These are phyloP conservation scores for Fundulus diaphanus DNA, from an alignment of 2,797 vertebrate species.

Conservation along the genomic window DNA sequence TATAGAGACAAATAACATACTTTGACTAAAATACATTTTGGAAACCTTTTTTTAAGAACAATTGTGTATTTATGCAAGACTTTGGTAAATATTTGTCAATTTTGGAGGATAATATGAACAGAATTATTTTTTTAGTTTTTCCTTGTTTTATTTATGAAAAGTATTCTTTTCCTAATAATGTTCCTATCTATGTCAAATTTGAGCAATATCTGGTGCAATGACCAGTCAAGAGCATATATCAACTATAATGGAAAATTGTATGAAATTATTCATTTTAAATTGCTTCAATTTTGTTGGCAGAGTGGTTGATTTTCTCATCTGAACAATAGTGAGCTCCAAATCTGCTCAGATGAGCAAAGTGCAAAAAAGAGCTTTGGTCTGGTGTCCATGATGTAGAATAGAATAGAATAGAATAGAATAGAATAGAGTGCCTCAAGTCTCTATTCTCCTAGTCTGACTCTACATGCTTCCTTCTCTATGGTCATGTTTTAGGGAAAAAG, in stretches of 20 bases:
- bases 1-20: not conserved
- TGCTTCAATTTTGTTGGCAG: not conserved
- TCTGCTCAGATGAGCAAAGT: not conserved
- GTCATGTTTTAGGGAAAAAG: not conserved
- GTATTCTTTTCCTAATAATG: not conserved
- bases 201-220: not conserved
- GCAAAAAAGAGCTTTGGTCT: not conserved
- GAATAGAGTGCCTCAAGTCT: not conserved
- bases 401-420: not conserved
- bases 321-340: not conserved
- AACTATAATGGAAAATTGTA: not conserved
- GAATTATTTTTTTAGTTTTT: not conserved
- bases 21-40: not conserved
- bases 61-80: not conserved
- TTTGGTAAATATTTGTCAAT: not conserved
- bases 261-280: not conserved
- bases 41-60: not conserved
- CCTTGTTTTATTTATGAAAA: not conserved
- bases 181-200: not conserved
- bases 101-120: not conserved
- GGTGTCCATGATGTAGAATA: not conserved
- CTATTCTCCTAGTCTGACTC: not conserved
- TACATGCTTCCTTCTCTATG: not conserved
- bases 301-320: not conserved
- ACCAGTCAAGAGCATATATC: not conserved